Evolutionary conservation across 2,113 vertebrate species (phyloP), one percentile per base, ranked within the genome.

Genomic region (Notarius quadriscutis): DNA sequence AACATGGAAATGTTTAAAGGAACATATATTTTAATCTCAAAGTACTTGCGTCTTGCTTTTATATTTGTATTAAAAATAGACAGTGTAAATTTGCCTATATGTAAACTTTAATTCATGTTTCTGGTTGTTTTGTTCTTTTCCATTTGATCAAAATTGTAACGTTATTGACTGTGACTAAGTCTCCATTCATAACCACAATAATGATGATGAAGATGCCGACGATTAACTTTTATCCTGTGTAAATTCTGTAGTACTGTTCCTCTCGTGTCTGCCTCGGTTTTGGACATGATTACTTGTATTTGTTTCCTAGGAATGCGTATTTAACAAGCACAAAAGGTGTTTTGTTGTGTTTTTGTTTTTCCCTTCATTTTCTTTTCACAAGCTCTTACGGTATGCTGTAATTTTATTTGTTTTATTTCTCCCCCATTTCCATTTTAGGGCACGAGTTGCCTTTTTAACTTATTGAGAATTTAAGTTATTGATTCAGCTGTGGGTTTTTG

Each of bases 381-480:
- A 30, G 30, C 30, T 30, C 57, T 51, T 83, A 75, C 7, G 11
- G 53, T 18, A 48, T 41, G 67, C 62, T 63, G 79, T 82, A n/a
- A n/a, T 55, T 7, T n/a, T 57, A 7, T 69, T 27, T 69, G 1
- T 78, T 1, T 34, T 25, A 53, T 75, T 62, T 69, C 25, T 0
- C 7, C 1, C 10, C 30, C 25, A 30, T 69, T 78, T 81, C 22
- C n/a, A 14, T 87, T 87, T 84, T 58, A 48, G 50, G 88, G 87
- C 88, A 79, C 69, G 82, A 81, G 83, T 30, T 90, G 67, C 55
- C 69, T 60, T 86, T 88, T 89, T 90, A 89, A 91, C 86, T 90
- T 91, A 91, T 90, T 81, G 58, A 88, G 81, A 85, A 85, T 84
- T 89, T 89, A 89, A 91, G 85, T 91, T 90, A 91, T 91, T 91